Conservation (phyloP, 2,888 invertebrate genomes). For the Coenonympha glycerion region DNA sequence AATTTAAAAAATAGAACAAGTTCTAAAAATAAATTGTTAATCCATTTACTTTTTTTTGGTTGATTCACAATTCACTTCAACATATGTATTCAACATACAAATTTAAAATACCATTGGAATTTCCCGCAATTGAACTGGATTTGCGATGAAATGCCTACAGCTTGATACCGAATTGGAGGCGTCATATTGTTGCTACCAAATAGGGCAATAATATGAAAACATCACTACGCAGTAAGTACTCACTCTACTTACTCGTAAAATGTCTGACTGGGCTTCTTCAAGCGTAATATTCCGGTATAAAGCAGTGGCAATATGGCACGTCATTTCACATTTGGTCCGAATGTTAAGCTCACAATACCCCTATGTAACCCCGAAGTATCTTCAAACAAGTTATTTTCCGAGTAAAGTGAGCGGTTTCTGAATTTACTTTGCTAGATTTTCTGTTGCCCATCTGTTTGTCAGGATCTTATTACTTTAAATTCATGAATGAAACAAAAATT, state of each 20-base stretch:
- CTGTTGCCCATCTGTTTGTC: too few relatives aligned
- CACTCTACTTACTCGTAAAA: too few relatives aligned
- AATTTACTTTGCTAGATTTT: too few relatives aligned
- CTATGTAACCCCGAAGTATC: not conserved
- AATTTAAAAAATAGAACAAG: too few relatives aligned
- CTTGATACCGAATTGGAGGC: not conserved
- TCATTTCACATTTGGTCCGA: slow-evolving; percentile 16
- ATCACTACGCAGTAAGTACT: too few relatives aligned
- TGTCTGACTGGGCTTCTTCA: slow-evolving; percentile 13
- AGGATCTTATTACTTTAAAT: too few relatives aligned
- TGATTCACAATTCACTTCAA: too few relatives aligned
- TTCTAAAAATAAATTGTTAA: too few relatives aligned
- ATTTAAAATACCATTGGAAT: too few relatives aligned
- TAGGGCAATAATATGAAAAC: slow-evolving; percentile 18
- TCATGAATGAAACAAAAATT: too few relatives aligned
- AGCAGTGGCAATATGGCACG: slow-evolving; percentile 19
- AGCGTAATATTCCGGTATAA: slow-evolving; percentile 17
- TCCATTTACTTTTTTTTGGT: too few relatives aligned
- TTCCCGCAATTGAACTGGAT: not conserved
- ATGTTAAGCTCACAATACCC: slow-evolving; percentile 10
- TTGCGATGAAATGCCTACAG: not conserved
- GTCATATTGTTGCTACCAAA: slow-evolving; percentile 1
- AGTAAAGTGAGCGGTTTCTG: not conserved
- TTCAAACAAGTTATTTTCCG: not conserved
- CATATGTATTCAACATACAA: too few relatives aligned